Conservation (phyloP, 2,113 vertebrate genomes). For the Stomatorhinus ivindoensis region DNA sequence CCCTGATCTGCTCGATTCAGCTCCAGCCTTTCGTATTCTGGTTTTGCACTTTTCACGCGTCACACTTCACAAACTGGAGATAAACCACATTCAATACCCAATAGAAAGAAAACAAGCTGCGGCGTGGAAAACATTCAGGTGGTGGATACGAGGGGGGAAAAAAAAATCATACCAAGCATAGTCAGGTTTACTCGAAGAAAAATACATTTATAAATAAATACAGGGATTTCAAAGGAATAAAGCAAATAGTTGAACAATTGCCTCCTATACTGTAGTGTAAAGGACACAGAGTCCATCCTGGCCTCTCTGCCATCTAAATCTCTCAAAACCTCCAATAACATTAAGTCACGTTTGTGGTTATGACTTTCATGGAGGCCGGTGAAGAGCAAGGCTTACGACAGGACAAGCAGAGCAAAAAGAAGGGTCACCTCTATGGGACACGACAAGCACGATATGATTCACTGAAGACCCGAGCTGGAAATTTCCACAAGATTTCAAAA, state of each 20-base stretch:
- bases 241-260: conserved; percentile 46
- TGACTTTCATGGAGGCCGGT: conserved; percentile 37
- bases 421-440: conserved; percentile 39
- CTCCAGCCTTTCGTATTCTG: not conserved
- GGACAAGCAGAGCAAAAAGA: conserved; percentile 36
- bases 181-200: not conserved
- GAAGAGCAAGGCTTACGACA: conserved; percentile 30
- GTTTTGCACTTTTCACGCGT: not conserved
- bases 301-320: not conserved
- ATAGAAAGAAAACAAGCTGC: conserved; percentile 34
- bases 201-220: conserved; percentile 7
- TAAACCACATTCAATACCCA: conserved; percentile 27
- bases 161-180: conserved; percentile 7
- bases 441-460: conserved; percentile 30
- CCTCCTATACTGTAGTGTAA: not conserved
- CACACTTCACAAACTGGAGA: conserved; percentile 4
- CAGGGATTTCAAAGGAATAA: conserved; percentile 34
- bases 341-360: conserved; percentile 32
- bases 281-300: not conserved
- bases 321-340: conserved; percentile 34
- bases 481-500: conserved; percentile 21
- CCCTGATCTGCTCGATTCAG: not conserved
- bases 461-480: conserved; percentile 34
- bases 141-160: conserved; percentile 21
- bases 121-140: conserved; percentile 40